Percentiles rank a stretch among this genome's conserved stretches.
These are phyloP conservation scores for Ataeniobius toweri DNA, from an alignment of 2,797 vertebrate species.

Conservation along the genomic window DNA sequence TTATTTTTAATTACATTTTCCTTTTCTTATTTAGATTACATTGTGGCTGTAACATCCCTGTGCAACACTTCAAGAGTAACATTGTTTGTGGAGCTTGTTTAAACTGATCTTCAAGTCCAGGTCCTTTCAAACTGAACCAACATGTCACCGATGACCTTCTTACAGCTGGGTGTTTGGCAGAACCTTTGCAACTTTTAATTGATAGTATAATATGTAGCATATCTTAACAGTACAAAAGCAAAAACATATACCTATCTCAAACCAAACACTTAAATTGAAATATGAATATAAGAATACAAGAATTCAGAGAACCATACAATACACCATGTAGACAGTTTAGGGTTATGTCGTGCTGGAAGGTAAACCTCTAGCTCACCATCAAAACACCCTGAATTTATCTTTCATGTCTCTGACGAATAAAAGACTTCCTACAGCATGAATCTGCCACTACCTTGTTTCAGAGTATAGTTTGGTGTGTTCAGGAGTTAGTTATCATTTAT, in stretches of 20 bases:
- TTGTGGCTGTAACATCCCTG: not conserved
- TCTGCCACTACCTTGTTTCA: not conserved
- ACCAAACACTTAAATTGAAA: not conserved
- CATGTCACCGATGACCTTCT: not conserved
- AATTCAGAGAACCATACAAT: not conserved
- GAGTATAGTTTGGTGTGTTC: not conserved
- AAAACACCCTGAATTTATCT: not conserved
- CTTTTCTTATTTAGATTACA: not conserved
- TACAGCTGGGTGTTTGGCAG: not conserved
- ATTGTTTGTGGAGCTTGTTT: not conserved
- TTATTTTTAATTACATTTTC: conserved; percentile 2
- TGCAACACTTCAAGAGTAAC: not conserved
- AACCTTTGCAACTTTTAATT: not conserved
- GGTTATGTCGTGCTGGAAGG: not conserved
- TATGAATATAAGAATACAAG: not conserved
- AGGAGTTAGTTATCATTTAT: not conserved
- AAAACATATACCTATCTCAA: not conserved
- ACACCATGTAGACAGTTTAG: not conserved
- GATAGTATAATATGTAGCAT: not conserved
- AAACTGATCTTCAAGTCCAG: not conserved
- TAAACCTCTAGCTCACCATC: not conserved
- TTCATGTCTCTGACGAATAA: not conserved
- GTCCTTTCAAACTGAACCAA: not conserved
- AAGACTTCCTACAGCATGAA: not conserved
- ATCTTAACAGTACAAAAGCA: not conserved